These are phyloP conservation scores for Clarias fuscus DNA, from an alignment of 2,797 vertebrate species.

Conservation along the genomic window DNA sequence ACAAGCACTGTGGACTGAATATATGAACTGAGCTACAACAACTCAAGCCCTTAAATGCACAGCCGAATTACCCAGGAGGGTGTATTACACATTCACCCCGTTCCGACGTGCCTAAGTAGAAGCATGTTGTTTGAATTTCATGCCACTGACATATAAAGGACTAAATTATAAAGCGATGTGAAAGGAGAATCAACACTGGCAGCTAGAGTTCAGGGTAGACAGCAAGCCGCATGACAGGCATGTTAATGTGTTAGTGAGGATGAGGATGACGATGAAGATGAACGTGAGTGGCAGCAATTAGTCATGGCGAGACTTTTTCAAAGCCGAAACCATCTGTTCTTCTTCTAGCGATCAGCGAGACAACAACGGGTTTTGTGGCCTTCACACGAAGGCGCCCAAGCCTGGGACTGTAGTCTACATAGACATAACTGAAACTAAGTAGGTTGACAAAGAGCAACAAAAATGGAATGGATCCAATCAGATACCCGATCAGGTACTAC, in stretches of 20 bases:
- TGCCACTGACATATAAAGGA: not conserved
- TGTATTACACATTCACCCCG: not conserved
- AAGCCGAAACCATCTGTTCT: constrained; percentile 12
- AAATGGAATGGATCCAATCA: not conserved
- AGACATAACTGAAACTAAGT: not conserved
- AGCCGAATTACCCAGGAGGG: constrained; percentile 27
- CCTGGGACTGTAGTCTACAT: not conserved
- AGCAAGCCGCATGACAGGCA: constrained; percentile 60
- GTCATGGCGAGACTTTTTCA: constrained; percentile 40
- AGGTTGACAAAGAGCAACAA: not conserved
- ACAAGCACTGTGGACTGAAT: constrained; percentile 24
- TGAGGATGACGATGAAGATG: constrained; percentile 57
- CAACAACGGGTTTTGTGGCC: not conserved
- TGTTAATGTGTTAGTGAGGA: constrained; percentile 71
- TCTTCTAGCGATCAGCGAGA: not conserved
- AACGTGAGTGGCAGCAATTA: constrained; percentile 52
- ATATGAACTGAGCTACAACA: constrained; percentile 40
- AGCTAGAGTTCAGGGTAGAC: constrained; percentile 18
- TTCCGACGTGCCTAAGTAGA: not conserved
- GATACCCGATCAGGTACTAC: not conserved
- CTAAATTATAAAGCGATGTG: constrained; percentile 4
- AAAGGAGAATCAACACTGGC: not conserved
- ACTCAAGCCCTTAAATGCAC: constrained; percentile 28
- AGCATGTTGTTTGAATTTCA: constrained; percentile 18
- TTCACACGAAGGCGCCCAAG: not conserved